Conservation (phyloP, 37 sponge, comb jelly and placozoan species). For the Halichondria panicea region DNA sequence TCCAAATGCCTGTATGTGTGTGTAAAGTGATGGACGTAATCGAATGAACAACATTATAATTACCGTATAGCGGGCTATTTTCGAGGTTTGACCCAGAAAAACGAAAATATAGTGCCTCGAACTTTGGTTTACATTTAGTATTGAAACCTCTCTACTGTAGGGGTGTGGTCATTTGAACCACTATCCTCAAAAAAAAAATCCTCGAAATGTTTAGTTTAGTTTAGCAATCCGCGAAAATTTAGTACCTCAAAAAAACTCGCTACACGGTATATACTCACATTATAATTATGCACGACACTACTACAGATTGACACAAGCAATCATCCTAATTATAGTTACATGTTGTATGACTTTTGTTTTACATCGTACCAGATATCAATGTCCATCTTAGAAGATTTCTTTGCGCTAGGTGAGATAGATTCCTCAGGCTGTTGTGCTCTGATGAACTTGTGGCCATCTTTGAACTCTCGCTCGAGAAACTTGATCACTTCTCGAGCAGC, state of each 20-base stretch:
- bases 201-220: too few species aligned
- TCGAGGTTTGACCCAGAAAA: too few species aligned
- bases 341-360: not conserved
- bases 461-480: conserved; percentile 78
- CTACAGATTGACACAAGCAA: not conserved
- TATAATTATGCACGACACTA: not conserved
- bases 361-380: conserved; percentile 58
- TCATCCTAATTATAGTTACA: not conserved
- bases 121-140: too few species aligned
- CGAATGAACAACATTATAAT: too few species aligned
- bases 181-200: too few species aligned
- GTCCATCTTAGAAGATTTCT: conserved; percentile 59
- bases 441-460: conserved; percentile 68
- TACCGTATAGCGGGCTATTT: too few species aligned
- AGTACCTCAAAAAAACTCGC: not conserved
- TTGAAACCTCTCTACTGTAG: too few species aligned
- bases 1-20: conserved; percentile 60
- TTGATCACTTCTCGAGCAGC: conserved; percentile 90
- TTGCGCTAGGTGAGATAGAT: conserved; percentile 42
- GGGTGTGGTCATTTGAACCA: too few species aligned
- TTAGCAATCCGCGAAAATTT: too few species aligned
- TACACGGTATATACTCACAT: not conserved
- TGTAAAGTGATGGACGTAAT: too few species aligned
- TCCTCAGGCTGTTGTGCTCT: conserved; percentile 61
- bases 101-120: too few species aligned